Base-by-base conservation (phyloP, 2,888 invertebrate genomes). In the Druceiella hillmani region DNA sequence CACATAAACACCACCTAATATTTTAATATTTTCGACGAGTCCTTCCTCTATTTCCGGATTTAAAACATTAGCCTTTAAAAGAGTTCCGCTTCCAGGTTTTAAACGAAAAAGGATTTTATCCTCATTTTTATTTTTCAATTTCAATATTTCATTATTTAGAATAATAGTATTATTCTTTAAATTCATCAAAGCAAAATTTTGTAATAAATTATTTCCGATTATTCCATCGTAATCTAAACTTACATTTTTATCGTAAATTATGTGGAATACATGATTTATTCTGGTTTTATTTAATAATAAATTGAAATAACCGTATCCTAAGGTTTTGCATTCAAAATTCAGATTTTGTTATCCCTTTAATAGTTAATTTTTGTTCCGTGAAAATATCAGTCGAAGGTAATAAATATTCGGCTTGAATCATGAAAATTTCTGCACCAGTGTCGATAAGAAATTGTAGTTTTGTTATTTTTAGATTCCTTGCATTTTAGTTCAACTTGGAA, bases 41-140 rank as follows among this genome's bases (percentile, higher is more conserved):
- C 50, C 47, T 45, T 48, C 38, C 26, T 33, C 42, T 6, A 42
- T 22, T 25, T 46, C 34, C 12, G 40, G 33, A 34, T 49, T 50
- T 14, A 33, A 12, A 24, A 50, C 32, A 6, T 47, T 40, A 5
- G 49, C 39, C 35, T 43, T 24, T 3, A 46, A 36, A 4, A 48
- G 9, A 1, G 45, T 43, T 39, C 48, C 48, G 12, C 37, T 34
- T 14, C 47, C 32, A 1, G 47, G 45, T 6, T 33, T 17, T 4
- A 46, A 17, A 28, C 4, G 13, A 25, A 25, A 33, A n/a, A 33
- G 6, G 14, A 4, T 25, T 25, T 25, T 7, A 25, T 4, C 7
- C 3, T 25, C 9, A 12, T 7, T 7, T 25, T 25, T 25, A 25
- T 25, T 25, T 25, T 25, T 25, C 12, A 25, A 7, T 4, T 12